A percentile compares a stretch with the other conserved stretches of the same genome.
phyloP scores from a whole-genome alignment of 2,113 vertebrate genomes.

The Holacanthus passer region DNA sequence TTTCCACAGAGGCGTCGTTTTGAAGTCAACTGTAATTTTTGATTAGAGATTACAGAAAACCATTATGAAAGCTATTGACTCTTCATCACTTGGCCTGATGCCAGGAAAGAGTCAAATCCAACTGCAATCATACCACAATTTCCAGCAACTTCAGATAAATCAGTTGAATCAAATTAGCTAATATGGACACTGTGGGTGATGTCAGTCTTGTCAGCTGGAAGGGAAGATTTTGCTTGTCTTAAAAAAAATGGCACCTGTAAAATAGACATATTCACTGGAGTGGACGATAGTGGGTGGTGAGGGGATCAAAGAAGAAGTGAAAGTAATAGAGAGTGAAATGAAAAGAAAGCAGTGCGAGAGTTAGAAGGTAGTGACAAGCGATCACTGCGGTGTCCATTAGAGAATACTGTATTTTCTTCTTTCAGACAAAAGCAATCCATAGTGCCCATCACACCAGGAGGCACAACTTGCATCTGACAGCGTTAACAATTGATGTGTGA shows the following conservation, averaged over 20 bases:
- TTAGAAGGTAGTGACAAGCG: neutral
- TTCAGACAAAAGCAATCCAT: constrained; percentile 66
- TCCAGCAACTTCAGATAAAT: neutral
- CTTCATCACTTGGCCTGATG: neutral
- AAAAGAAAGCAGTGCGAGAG: neutral
- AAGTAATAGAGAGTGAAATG: constrained; percentile 20
- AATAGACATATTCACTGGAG: neutral
- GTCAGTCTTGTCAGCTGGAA: neutral
- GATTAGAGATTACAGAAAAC: neutral
- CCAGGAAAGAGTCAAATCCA: neutral
- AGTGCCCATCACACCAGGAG: constrained; percentile 65
- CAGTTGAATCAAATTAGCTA: neutral
- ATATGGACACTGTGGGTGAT: neutral
- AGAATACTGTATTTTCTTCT: constrained; percentile 40
- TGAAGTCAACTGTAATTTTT: constrained; percentile 9
- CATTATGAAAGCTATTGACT: neutral
- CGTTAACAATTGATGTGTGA: constrained; percentile 77
- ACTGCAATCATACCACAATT: neutral
- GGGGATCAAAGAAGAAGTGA: neutral
- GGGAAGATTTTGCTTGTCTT: neutral
- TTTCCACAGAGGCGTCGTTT: constrained; percentile 22
- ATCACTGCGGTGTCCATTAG: constrained; percentile 14
- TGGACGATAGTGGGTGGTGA: neutral
- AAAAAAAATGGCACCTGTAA: neutral
- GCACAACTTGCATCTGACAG: constrained; percentile 74